Base-by-base conservation (phyloP, 1,140 invertebrate genomes). In the Armadillidium nasatum region DNA sequence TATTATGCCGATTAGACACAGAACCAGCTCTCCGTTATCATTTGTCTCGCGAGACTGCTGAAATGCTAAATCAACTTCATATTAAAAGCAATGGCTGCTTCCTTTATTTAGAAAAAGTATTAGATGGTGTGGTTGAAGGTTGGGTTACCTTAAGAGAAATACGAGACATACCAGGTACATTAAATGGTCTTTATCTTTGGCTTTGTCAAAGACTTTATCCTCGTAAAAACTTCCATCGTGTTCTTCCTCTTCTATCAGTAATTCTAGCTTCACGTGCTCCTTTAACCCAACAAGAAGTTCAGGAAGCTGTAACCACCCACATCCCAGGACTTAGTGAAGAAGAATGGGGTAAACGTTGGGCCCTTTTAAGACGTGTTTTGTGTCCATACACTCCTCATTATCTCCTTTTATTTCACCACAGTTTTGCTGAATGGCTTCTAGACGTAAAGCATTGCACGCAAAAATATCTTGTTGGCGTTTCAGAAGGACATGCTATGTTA, bases 1-100 rank as follows among this genome's bases (percentile, higher is more conserved):
- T 98, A 75, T 88, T 97, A 0, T 92, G 93, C 19, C 86, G 95
- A 6, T 85, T 98, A 45, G 95, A 97, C 83, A 90, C 90, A 50
- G 93, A 95, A 82, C 90, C 91, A 9, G 88, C 90, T 21, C 84
- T 96, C 0, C 84, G 93, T 76, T 90, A 93, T 82, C 92, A 94
- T 82, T 89, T 94, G 71, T 91, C 89, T 73, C 87, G 89, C 81
- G 93, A 95, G 82, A 96, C 95, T 0, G 95, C 95, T 0, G 94
- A 97, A 81, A 96, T 95, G 85, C 86, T 98, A 9, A 97, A 98
- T 85, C 94, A 97, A 82, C 87, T 98, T 9, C 91, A 97, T 82
- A 97, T 98, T 79, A 98, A 98, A 84, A 96, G 94, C 83, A 96
- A 97, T 84, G 96, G 95, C 0, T 98, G 95, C 83, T 93, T 98